A percentile compares a stretch with the other conserved stretches of the same genome.
Evolutionary conservation across 1,140 invertebrate genomes (phyloP).

Genomic region (Eueides isabella): DNA sequence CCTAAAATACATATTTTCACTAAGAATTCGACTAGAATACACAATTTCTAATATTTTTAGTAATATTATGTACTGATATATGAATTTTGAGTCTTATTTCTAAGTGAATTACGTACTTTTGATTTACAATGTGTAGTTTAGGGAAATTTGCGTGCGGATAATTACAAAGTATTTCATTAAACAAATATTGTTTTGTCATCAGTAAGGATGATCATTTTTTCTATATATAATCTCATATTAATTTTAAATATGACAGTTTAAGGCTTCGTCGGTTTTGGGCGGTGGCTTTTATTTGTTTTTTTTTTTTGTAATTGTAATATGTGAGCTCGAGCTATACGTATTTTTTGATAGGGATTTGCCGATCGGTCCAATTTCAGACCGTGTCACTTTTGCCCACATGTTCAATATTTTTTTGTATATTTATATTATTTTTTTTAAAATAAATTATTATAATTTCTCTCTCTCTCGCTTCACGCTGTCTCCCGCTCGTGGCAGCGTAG

Average conservation of each 20-base stretch:
- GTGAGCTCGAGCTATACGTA: background rate
- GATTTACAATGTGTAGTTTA: background rate
- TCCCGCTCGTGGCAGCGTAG: too few relatives aligned
- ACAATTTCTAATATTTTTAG: background rate
- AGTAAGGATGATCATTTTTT: background rate
- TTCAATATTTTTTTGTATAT: too few relatives aligned
- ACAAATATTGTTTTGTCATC: slow-evolving; percentile 13
- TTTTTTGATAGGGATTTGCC: too few relatives aligned
- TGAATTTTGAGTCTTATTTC: background rate
- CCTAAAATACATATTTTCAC: background rate
- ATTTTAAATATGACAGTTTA: slow-evolving; percentile 11
- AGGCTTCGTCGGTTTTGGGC: background rate
- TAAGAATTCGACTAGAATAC: background rate
- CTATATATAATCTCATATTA: background rate
- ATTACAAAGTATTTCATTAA: slow-evolving; percentile 1
- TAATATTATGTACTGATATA: background rate
- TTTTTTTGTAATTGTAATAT: slow-evolving; percentile 8
- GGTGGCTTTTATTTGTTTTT: background rate
- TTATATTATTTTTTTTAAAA: too few relatives aligned
- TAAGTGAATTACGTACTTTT: background rate
- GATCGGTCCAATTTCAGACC: too few relatives aligned
- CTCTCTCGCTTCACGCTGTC: too few relatives aligned
- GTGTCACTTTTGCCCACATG: too few relatives aligned
- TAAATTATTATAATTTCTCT: too few relatives aligned
- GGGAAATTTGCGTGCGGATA: background rate